Percentiles rank a stretch among this genome's conserved stretches.
Conservation (phyloP, 2,888 invertebrate genomes). For the Petrophora chlorosata region DNA sequence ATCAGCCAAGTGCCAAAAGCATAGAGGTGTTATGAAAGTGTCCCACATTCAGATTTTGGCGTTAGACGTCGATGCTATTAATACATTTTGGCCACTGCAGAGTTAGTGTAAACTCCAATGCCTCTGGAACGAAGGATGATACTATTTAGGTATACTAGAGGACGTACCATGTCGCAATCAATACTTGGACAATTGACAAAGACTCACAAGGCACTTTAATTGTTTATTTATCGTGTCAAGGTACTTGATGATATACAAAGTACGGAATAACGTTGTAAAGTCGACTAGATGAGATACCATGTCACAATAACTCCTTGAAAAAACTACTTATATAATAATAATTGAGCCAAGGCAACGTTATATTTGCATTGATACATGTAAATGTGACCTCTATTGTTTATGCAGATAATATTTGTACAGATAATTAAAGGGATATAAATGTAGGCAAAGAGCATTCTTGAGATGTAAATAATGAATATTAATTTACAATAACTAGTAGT, state of each 20-base stretch:
- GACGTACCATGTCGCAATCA: not conserved
- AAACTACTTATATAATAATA: not conserved
- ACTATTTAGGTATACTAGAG: conserved; percentile 11
- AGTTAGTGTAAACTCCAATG: conserved; percentile 42
- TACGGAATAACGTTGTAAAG: too few species aligned
- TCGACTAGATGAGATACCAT: too few species aligned
- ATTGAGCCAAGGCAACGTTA: not conserved
- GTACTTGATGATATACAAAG: too few species aligned
- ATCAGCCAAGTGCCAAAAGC: conserved; percentile 57
- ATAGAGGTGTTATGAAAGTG: conserved; percentile 56
- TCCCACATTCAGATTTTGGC: conserved; percentile 59
- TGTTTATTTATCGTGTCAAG: not conserved
- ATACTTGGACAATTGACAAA: too few species aligned
- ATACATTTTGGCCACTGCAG: conserved; percentile 61
- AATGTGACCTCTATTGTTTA: conserved; percentile 20
- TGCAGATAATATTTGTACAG: conserved; percentile 7
- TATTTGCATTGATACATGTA: not conserved
- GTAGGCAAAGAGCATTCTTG: conserved; percentile 17
- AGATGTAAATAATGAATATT: conserved; percentile 2
- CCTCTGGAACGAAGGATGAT: conserved; percentile 28
- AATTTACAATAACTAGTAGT: conserved; percentile 6
- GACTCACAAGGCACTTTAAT: too few species aligned
- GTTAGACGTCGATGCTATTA: conserved; percentile 53
- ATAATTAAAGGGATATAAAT: not conserved
- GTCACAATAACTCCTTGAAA: too few species aligned